Conservation (phyloP, 2,113 vertebrate species). For the Thryonomys swinderianus region DNA sequence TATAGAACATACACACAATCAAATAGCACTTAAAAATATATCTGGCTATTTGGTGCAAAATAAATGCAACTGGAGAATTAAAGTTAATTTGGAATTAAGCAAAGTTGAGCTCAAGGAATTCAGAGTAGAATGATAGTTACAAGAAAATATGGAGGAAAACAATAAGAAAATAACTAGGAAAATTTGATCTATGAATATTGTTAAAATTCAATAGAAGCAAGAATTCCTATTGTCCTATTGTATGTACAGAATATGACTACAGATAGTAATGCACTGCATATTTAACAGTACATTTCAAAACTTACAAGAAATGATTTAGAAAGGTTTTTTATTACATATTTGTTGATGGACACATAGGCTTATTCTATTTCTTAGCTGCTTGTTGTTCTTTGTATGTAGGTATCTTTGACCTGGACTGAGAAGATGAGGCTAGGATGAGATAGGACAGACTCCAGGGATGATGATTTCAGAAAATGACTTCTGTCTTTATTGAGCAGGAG, state of each 20-base stretch:
- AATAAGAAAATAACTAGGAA: neutral
- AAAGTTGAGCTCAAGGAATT: neutral
- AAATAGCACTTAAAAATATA: neutral
- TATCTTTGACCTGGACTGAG: too few species aligned
- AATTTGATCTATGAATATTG: neutral
- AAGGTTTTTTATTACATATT: neutral
- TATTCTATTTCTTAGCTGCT: neutral
- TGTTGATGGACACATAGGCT: neutral
- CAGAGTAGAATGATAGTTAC: neutral
- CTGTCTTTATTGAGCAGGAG: too few species aligned
- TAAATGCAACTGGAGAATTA: neutral
- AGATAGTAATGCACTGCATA: neutral
- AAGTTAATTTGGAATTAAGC: neutral
- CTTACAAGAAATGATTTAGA: neutral
- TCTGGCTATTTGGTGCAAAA: neutral
- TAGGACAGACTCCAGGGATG: too few species aligned
- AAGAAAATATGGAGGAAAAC: neutral
- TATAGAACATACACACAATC: neutral
- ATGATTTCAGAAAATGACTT: too few species aligned
- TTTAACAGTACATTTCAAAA: too few species aligned
- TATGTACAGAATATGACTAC: too few species aligned
- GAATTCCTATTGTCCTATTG: neutral
- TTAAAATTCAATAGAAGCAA: neutral
- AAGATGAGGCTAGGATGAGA: too few species aligned
- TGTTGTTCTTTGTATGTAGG: too few species aligned